These are phyloP conservation scores for Entelurus aequoreus DNA, from an alignment of 2,113 vertebrate genomes.

Conservation along the genomic window DNA sequence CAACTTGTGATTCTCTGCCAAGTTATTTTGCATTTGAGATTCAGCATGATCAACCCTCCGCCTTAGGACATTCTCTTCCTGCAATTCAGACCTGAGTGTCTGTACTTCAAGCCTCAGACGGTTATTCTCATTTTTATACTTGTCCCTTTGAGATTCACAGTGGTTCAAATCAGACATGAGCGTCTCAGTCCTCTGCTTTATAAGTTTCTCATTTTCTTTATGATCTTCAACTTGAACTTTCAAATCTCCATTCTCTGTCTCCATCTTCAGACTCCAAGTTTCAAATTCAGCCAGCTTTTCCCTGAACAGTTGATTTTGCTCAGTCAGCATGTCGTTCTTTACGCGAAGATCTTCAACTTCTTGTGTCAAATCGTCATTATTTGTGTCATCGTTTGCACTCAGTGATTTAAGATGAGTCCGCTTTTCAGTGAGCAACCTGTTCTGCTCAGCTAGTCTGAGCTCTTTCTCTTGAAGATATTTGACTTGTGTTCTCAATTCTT, in stretches of 20 bases:
- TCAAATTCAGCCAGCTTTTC: neutral
- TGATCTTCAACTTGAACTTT: conserved; percentile 1
- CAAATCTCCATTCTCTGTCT: conserved; percentile 1
- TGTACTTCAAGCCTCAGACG: neutral
- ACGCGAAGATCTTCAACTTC: neutral
- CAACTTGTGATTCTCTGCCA: conserved; percentile 1
- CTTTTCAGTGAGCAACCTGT: neutral
- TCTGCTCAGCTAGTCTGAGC: neutral
- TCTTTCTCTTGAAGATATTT: neutral
- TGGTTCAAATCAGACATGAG: neutral
- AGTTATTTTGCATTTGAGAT: neutral
- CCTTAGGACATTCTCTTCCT: neutral
- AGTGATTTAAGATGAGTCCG: neutral
- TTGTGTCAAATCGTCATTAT: too few species aligned
- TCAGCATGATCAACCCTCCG: neutral
- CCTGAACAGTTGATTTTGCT: neutral
- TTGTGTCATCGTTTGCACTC: too few species aligned
- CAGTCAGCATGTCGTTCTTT: neutral
- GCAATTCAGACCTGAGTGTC: neutral
- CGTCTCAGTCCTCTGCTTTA: conserved; percentile 2
- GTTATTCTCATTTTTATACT: neutral
- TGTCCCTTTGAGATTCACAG: neutral
- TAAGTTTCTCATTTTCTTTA: conserved; percentile 5
- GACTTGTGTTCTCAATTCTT: neutral
- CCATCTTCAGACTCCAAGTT: neutral